These are phyloP conservation scores for Oncopeltus fasciatus DNA, from an alignment of 1,140 invertebrate species.

Conservation along the genomic window DNA sequence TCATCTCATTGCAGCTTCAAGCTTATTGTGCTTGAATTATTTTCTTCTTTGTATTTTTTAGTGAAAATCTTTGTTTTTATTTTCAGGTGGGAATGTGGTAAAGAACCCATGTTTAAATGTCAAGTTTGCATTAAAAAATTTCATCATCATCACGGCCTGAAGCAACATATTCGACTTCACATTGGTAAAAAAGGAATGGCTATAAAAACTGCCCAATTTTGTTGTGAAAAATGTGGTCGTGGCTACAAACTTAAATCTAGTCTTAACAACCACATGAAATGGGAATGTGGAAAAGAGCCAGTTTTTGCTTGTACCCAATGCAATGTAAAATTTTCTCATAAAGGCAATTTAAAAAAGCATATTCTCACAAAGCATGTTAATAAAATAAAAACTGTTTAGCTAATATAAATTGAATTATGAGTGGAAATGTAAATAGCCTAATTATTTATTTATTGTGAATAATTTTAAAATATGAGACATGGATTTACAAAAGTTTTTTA, in stretches of 20 bases:
- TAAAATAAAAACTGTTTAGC: background rate
- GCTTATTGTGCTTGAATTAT: background rate
- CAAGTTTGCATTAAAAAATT: constrained; percentile 25
- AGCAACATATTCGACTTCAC: constrained; percentile 19
- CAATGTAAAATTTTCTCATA: background rate
- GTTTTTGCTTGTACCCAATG: background rate
- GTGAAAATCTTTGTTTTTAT: background rate
- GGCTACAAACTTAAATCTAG: constrained; percentile 45
- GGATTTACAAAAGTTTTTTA: too few species aligned
- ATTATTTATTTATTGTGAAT: too few species aligned
- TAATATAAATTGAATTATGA: too few species aligned
- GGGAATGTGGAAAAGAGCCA: constrained; percentile 42
- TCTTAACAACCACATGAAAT: constrained; percentile 29
- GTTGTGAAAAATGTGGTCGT: constrained; percentile 47
- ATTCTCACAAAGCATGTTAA: background rate
- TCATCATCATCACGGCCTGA: constrained; percentile 25
- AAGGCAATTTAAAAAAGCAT: constrained; percentile 4
- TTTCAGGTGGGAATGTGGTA: constrained; percentile 13
- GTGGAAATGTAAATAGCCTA: too few species aligned
- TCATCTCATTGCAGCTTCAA: too few species aligned
- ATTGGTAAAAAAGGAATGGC: background rate
- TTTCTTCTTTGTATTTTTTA: background rate
- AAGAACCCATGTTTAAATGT: constrained; percentile 22
- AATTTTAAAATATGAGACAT: too few species aligned
- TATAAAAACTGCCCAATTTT: background rate